Evolutionary conservation across 2,797 vertebrate genomes (phyloP), one percentile per base, ranked within the genome.

Genomic region (Sparus aurata): DNA sequence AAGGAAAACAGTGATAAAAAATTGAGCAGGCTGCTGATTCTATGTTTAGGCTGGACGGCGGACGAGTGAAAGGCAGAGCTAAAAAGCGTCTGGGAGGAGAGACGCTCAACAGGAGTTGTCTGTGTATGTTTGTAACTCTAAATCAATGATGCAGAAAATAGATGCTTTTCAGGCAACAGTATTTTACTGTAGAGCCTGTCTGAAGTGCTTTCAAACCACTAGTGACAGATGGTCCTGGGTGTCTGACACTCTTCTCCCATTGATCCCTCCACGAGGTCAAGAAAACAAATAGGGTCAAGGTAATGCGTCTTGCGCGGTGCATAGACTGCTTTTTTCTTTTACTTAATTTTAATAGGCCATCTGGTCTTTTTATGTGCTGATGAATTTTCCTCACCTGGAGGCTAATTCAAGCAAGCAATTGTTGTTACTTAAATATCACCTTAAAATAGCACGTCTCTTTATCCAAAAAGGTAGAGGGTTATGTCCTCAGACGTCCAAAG

Each of bases 81-180:
- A 54, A 70, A 72, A 75, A 30, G 54, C 8, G 0, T 67, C 60
- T 30, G 12, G 23, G 47, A 47, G 47, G 7, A 45, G n/a, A 67
- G 53, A 43, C n/a, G 49, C 57, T 76, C 27, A 57, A 34, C 45
- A 41, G 23, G 17, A 9, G 54, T 52, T 63, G 73, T 69, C 78
- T 78, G 59, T 85, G 73, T 79, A 60, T 18, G 15, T 78, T 63
- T 79, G 64, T n/a, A 16, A 62, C 72, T 83, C 64, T 71, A 53
- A 73, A 84, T 82, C 80, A 82, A 65, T 79, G 69, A 82, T 77
- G 88, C 73, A 75, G 82, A 85, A 89, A 89, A 90, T 57, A 80
- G 75, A 60, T 50, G 65, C 52, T 65, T 85, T 74, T 78, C 62
- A 61, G 59, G 68, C 65, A 62, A 47, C 63, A 20, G 63, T 61